Evolutionary conservation across 2,797 vertebrate genomes (phyloP), one percentile per base, ranked within the genome.

Genomic region (Rhodeus uyekii): DNA sequence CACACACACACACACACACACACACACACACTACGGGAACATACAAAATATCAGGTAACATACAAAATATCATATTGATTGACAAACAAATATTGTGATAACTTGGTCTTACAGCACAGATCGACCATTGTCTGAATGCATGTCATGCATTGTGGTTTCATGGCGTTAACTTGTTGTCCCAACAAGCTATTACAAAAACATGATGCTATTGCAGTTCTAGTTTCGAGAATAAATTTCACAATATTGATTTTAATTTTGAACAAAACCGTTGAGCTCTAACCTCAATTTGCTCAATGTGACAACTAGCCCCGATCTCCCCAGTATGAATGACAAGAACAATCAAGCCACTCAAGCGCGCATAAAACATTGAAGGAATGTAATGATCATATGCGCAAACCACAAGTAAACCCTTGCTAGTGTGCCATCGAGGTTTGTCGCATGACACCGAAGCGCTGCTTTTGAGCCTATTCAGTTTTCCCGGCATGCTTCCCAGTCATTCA

Each of bases 401-500:
- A 81, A 72, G 84, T 83, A 87, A 80, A 82, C 65, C 65, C 88
- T 87, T 12, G 85, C 71, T 84, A 76, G 83, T 81, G 83, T 78
- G 3, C 83, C 22, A 42, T 32, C 13, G 16, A 50, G 64, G 27
- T 76, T 78, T 82, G 76, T 83, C 55, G 75, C 58, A 27, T 86
- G 88, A 90, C 88, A 78, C 87, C 83, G 76, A 38, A 83, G 77
- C 58, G 8, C 63, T 61, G 64, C 72, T 76, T 81, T 78, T 67
- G 39, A 83, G 75, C 79, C 60, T 79, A 44, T 83, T 85, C 72
- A 83, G 48, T 81, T 84, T 75, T 80, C 79, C 88, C 72, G 58
- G 86, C 85, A 67, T 81, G 85, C 87, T 82, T 72, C 16, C 63
- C 85, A 89, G 88, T 78, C 82, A 75, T 85, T 74, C 73, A 63